Base-by-base conservation (phyloP, 2,888 invertebrate species). In the Drosophila atripex region DNA sequence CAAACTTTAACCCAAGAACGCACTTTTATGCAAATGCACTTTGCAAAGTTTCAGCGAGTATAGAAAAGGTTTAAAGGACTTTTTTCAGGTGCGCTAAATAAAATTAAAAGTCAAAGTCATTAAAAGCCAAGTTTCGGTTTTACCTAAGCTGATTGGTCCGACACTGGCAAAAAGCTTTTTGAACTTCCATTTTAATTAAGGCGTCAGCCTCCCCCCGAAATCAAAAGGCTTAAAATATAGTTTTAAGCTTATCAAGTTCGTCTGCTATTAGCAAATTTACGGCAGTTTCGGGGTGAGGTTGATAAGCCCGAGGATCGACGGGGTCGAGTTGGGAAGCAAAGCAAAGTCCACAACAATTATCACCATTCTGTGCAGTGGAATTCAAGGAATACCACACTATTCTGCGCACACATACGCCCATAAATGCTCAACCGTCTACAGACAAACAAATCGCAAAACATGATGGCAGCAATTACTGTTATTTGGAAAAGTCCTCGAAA, bases 81-180 rank as follows among this genome's bases (percentile, higher is more conserved):
- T 66, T 45, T 79, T 79, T 58, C 77, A 80, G 83, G 80, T 77
- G 56, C 53, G 68, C 53, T 68, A 72, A 80, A 84, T 85, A 76
- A 59, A 85, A 83, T 84, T 79, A 83, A 85, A 82, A 78, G 70
- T 78, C 70, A 61, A 78, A 75, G 71, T 82, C 73, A 78, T 76
- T 79, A 78, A 78, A 75, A 80, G 51, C 64, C 71, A 76, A 80
- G 75, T 80, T 80, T 64, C 66, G 64, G 54, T 64, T 52, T 14
- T 32, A 52, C 51, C 66, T 53, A 63, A 69, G 69, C 51, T 69
- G 71, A 71, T 47, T 51, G 68, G 54, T 41, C 30, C 47, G 23
- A 28, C 65, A 75, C 63, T 46, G 61, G 7, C 32, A 71, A 74
- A 78, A 73, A 68, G 68, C 73, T 66, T 76, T 69, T 21, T 52